phyloP scores from a whole-genome alignment of 2,797 vertebrate genomes.

The Schizopygopsis pylzovi region DNA sequence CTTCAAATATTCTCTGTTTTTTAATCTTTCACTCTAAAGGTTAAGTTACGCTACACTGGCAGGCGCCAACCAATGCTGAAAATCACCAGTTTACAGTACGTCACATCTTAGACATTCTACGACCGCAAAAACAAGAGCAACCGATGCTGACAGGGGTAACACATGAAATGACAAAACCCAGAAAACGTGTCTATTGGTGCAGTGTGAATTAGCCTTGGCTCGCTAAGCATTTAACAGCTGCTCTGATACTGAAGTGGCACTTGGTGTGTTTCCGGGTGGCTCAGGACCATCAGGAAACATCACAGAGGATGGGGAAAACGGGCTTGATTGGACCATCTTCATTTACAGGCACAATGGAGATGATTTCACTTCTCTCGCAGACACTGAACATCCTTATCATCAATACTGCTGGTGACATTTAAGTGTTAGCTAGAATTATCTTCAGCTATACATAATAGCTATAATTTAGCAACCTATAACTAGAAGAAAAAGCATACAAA shows the following conservation, averaged over 20 bases:
- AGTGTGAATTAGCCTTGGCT: background rate
- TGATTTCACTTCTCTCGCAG: background rate
- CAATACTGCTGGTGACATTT: slow-evolving; percentile 2
- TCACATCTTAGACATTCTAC: background rate
- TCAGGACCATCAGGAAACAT: slow-evolving; percentile 20
- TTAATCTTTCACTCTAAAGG: background rate
- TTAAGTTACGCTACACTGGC: background rate
- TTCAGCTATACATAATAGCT: background rate
- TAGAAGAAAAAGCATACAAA: background rate
- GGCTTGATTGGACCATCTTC: slow-evolving; percentile 23
- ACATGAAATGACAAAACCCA: background rate
- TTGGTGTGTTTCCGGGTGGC: slow-evolving; percentile 3
- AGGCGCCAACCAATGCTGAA: background rate
- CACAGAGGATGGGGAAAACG: background rate
- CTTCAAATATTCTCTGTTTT: background rate
- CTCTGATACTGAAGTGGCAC: slow-evolving; percentile 2
- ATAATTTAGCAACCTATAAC: background rate
- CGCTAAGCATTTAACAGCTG: slow-evolving; percentile 19
- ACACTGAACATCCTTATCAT: background rate
- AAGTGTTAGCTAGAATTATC: background rate
- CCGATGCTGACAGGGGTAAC: background rate
- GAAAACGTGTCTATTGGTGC: background rate
- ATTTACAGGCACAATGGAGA: background rate
- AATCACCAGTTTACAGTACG: background rate
- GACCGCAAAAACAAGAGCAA: background rate